Evolutionary conservation across 2,888 invertebrate species (phyloP), one percentile per base, ranked within the genome.

Genomic region (Eilema griseolum): DNA sequence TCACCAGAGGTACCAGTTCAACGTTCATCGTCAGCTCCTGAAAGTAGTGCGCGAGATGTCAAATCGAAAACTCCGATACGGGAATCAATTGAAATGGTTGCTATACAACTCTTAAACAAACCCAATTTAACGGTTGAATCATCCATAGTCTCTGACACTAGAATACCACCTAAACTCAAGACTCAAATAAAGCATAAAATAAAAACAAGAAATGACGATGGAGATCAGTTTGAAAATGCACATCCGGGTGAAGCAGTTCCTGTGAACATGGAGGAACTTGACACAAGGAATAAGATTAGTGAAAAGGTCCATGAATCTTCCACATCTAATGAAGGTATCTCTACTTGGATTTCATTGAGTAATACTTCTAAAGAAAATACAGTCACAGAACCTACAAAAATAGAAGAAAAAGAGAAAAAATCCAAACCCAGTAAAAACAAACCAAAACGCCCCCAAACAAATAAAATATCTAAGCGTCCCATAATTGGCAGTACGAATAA

Each of bases 291-390:
- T 67, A 95, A 95, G 84, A 86, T 96, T 33, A 83, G 81, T 63
- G 89, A 86, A 7, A 52, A 62, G 0, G 66, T 72, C 37, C 81
- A 70, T 59, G 88, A 95, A 83, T 92, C 93, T 70, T 96, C 95
- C 70, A 97, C 95, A 64, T 96, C 96, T 31, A 96, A 96, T 68
- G 96, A 96, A 85, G 97, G 97, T 1, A 95, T 97, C 74, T 97
- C 97, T 0, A 97, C 98, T 0, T 98, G 97, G 98, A 96, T 97
- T 73, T 92, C 97, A 24, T 88, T 98, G 24, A 97, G 97, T 76
- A 94, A 91, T 74, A 92, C 95, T 1, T 79, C 89, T 3, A 91
- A 87, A 78, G 90, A 90, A 65, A 92, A 88, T 69, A 74, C 85
- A 52, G 88, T 93, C n/a, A 95, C 94, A 1, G 95, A 94, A 76